Percentiles rank a stretch among this genome's conserved stretches.
Conservation (phyloP, 2,888 invertebrate genomes). For the Xylota segnis region DNA sequence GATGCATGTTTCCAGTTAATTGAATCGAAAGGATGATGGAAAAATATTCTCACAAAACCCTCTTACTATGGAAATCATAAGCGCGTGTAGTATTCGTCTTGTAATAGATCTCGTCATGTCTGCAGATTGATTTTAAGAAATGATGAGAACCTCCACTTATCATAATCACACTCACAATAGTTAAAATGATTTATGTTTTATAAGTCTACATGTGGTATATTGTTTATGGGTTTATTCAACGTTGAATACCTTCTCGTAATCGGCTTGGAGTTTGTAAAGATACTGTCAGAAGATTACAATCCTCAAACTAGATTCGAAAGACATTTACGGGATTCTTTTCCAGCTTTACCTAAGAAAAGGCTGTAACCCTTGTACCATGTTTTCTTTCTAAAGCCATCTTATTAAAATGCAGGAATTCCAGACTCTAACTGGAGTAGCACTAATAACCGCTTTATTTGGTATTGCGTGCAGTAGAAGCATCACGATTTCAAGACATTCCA, state of each 20-base stretch:
- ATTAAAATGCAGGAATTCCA: conserved; percentile 39
- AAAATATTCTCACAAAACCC: conserved; percentile 9
- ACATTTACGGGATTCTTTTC: too few species aligned
- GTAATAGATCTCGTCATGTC: conserved; percentile 14
- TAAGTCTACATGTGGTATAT: too few species aligned
- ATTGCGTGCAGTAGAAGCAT: conserved; percentile 29
- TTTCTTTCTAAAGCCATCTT: not conserved
- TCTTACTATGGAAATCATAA: not conserved
- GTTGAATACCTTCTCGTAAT: too few species aligned
- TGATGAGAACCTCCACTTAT: conserved; percentile 7
- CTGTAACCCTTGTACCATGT: not conserved
- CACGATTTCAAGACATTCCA: conserved; percentile 7
- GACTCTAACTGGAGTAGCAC: conserved; percentile 52
- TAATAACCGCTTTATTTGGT: conserved; percentile 50
- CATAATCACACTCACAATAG: not conserved
- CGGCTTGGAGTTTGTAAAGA: too few species aligned
- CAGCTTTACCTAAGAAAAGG: too few species aligned
- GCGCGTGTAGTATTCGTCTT: not conserved
- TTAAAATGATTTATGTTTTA: not conserved
- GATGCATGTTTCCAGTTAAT: conserved; percentile 49
- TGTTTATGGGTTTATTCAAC: too few species aligned
- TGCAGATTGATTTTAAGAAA: conserved; percentile 16
- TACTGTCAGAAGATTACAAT: too few species aligned
- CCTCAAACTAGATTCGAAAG: too few species aligned
- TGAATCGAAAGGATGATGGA: conserved; percentile 45